Percentiles rank a stretch among this genome's conserved stretches.
These are phyloP conservation scores for Unio pictorum DNA, from an alignment of 2,888 invertebrate species.

Conservation along the genomic window DNA sequence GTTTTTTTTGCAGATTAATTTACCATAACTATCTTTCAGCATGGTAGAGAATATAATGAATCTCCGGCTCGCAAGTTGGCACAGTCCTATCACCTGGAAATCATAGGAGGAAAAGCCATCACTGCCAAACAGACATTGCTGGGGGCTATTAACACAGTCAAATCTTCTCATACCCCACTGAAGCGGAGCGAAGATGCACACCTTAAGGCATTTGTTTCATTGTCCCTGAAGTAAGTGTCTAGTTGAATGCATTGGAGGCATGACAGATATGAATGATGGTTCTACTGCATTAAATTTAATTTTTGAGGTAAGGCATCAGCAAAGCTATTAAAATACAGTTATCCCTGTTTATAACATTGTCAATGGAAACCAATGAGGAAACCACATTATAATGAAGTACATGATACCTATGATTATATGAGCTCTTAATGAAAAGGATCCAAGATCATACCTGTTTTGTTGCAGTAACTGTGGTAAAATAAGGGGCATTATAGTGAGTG, in stretches of 20 bases:
- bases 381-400: too few relatives aligned
- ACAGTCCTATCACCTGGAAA: conserved; percentile 93
- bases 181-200: conserved; percentile 96
- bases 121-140: conserved; percentile 92
- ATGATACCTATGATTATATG: too few relatives aligned
- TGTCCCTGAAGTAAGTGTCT: conserved; percentile 88
- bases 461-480: too few relatives aligned
- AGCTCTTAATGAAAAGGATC: too few relatives aligned
- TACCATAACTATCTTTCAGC: conserved; percentile 67
- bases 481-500: too few relatives aligned
- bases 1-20: too few relatives aligned
- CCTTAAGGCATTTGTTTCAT: conserved; percentile 98
- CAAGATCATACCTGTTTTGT: too few relatives aligned
- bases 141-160: conserved; percentile 91
- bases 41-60: conserved; percentile 94
- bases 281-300: background rate
- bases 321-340: background rate
- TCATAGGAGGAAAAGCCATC: conserved; percentile 88
- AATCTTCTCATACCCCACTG: conserved; percentile 90
- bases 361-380: too few relatives aligned
- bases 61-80: conserved; percentile 96
- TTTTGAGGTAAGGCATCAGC: background rate
- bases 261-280: background rate
- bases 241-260: background rate
- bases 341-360: too few relatives aligned